These are phyloP conservation scores for Bombylius major DNA, from an alignment of 2,888 invertebrate species.

Conservation along the genomic window DNA sequence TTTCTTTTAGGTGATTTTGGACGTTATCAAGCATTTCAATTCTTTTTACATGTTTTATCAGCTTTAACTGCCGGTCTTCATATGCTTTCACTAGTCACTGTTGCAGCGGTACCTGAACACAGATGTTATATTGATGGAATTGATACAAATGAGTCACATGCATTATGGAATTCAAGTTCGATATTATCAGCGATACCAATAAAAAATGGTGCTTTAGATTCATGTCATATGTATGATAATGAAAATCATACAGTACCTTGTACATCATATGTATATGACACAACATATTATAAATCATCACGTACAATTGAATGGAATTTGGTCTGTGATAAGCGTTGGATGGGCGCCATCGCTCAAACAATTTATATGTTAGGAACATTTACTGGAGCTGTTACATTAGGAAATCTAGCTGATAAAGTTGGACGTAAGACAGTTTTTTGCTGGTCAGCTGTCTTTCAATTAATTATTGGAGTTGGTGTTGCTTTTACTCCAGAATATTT, in stretches of 20 bases:
- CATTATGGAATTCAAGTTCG: conserved; percentile 43
- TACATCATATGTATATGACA: conserved; percentile 56
- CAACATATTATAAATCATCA: conserved; percentile 57
- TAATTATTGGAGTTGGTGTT: conserved; percentile 56
- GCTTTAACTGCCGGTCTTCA: conserved; percentile 70
- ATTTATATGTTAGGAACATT: conserved; percentile 74
- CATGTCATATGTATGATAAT: conserved; percentile 44
- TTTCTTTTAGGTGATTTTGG: conserved; percentile 62
- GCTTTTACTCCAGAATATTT: conserved; percentile 69
- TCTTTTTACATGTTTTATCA: conserved; percentile 60
- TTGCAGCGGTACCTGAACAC: conserved; percentile 60
- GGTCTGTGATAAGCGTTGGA: conserved; percentile 68
- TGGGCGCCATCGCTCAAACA: conserved; percentile 66
- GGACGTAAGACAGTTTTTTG: conserved; percentile 70
- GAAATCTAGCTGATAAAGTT: conserved; percentile 65
- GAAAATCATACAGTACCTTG: conserved; percentile 38
- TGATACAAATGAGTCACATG: conserved; percentile 41
- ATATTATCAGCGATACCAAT: conserved; percentile 45
- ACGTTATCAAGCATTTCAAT: conserved; percentile 67
- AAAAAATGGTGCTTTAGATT: conserved; percentile 47
- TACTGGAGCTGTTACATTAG: conserved; percentile 62
- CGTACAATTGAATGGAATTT: conserved; percentile 72
- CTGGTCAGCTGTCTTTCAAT: conserved; percentile 59
- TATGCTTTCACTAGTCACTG: conserved; percentile 68
- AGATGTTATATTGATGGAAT: conserved; percentile 39